phyloP scores from a whole-genome alignment of 1,140 invertebrate species.

The Leptonema lineaticorne region DNA sequence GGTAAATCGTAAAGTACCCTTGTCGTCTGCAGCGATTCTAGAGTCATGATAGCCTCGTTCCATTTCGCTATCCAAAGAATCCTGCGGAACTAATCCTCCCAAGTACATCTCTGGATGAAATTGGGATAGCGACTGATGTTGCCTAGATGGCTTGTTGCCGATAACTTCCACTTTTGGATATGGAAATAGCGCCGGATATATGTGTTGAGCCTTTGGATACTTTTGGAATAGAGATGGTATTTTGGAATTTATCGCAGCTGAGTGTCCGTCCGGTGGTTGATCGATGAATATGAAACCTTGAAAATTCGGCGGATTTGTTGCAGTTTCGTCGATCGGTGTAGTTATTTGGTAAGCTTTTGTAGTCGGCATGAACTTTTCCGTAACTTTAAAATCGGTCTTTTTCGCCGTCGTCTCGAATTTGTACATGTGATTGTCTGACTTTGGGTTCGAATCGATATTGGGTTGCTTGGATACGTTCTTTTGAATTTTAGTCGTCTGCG shows the following conservation, averaged over 20 bases:
- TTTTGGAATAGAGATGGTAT: conserved; percentile 73
- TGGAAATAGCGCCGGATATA: conserved; percentile 65
- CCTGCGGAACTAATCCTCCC: conserved; percentile 33
- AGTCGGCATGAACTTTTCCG: conserved; percentile 45
- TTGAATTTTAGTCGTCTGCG: conserved; percentile 32
- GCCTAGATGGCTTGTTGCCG: conserved; percentile 40
- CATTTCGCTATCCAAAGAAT: conserved; percentile 35
- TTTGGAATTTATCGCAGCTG: conserved; percentile 45
- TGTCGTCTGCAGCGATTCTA: conserved; percentile 34
- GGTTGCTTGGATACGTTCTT: conserved; percentile 39
- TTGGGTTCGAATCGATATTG: conserved; percentile 30
- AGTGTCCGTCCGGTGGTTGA: conserved; percentile 39
- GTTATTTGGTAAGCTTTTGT: conserved; percentile 34
- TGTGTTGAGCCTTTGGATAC: conserved; percentile 72
- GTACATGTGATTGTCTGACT: conserved; percentile 28
- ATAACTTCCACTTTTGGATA: conserved; percentile 53
- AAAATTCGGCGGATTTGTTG: conserved; percentile 38
- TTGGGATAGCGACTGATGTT: conserved; percentile 39
- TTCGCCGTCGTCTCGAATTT: conserved; percentile 24
- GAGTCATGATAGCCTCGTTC: conserved; percentile 34
- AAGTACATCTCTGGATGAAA: conserved; percentile 37
- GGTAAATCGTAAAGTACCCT: conserved; percentile 33
- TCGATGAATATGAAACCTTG: conserved; percentile 41
- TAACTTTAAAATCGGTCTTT: conserved; percentile 28
- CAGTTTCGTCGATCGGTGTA: conserved; percentile 11